These are phyloP conservation scores for Tipula lateralis DNA, from an alignment of 2,888 invertebrate genomes.

Conservation along the genomic window DNA sequence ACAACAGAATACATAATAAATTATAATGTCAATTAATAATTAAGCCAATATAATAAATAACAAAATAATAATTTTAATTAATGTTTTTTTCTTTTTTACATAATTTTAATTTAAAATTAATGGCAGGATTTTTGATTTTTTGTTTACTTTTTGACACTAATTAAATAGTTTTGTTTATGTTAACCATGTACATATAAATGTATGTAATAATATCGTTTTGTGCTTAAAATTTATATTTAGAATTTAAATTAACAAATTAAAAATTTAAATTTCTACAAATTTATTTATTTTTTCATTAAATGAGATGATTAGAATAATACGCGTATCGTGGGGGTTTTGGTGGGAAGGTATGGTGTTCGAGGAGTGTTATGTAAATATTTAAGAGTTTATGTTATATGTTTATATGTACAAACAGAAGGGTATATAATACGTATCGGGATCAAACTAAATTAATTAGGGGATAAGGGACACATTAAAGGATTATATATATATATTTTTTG, in stretches of 20 bases:
- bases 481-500: background rate
- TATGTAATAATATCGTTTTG: background rate
- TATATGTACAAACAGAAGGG: background rate
- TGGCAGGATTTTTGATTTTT: background rate
- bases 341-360: no score
- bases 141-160: background rate
- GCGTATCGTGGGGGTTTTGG: background rate
- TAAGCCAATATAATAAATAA: background rate
- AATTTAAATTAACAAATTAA: background rate
- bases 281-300: background rate
- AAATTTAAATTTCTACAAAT: background rate
- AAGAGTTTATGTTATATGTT: background rate
- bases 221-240: background rate
- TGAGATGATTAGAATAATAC: background rate
- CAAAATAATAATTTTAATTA: background rate
- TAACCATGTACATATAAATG: background rate
- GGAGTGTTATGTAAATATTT: no score
- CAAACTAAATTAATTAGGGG: background rate
- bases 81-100: background rate
- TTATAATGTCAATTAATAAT: background rate
- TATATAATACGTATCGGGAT: background rate
- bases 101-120: constrained; percentile 1
- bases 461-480: background rate
- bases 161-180: background rate
- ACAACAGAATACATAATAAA: background rate